Evolutionary conservation across 2,888 invertebrate genomes (phyloP).

Genomic region (Timema cristinae): DNA sequence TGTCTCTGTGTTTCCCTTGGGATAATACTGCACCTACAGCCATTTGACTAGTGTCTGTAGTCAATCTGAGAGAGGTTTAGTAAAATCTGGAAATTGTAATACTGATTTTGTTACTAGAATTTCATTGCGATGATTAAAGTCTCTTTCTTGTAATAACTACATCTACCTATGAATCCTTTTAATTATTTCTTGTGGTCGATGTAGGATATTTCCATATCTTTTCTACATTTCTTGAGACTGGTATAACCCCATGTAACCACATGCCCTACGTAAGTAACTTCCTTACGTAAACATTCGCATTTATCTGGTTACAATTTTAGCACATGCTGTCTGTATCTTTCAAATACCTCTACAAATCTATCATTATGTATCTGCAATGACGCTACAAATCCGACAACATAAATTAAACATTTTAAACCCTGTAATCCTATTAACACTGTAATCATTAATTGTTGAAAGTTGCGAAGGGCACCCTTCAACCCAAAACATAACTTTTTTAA

Average conservation of each 20-base stretch:
- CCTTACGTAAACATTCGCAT: slow-evolving; percentile 26
- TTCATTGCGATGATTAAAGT: slow-evolving; percentile 19
- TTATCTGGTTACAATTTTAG: slow-evolving; percentile 26
- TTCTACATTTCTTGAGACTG: slow-evolving; percentile 15
- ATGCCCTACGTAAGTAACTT: background rate
- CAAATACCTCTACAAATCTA: slow-evolving; percentile 21
- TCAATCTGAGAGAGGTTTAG: slow-evolving; percentile 36
- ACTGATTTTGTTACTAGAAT: slow-evolving; percentile 18
- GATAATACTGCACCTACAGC: slow-evolving; percentile 38
- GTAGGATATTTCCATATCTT: background rate
- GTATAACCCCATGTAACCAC: slow-evolving; percentile 14
- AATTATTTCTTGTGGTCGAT: background rate
- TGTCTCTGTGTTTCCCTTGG: slow-evolving; percentile 35
- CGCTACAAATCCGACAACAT: background rate
- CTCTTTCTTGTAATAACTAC: slow-evolving; percentile 17
- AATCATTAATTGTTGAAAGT: background rate
- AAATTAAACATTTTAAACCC: background rate
- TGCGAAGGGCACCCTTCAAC: background rate
- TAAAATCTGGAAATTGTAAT: slow-evolving; percentile 31
- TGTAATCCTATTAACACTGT: background rate
- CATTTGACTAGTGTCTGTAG: slow-evolving; percentile 40
- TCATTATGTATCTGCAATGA: background rate
- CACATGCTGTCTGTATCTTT: slow-evolving; percentile 12
- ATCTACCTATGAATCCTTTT: background rate
- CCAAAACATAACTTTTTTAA: background rate